Conservation (phyloP, 2,797 vertebrate genomes). For the Mallotus villosus region DNA sequence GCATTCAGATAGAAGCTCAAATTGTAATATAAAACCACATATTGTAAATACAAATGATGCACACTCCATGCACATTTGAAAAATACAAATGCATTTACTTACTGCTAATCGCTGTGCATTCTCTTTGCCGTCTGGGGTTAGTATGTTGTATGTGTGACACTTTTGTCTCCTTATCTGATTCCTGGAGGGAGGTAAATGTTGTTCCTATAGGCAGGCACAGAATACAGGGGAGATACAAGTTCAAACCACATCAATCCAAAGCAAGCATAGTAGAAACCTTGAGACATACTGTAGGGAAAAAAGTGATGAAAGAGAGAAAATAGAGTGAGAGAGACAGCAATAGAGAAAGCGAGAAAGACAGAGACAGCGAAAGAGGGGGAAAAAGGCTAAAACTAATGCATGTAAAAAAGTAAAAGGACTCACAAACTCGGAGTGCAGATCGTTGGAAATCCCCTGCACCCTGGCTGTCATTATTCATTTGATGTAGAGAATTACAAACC, state of each 20-base stretch:
- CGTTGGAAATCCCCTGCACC: constrained; percentile 68
- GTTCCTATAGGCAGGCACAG: constrained; percentile 50
- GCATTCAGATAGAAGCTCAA: not conserved
- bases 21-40: not conserved
- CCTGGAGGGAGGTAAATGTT: constrained; percentile 54
- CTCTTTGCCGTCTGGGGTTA: constrained; percentile 69
- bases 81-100: constrained; percentile 28
- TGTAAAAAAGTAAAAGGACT: constrained; percentile 17
- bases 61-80: not conserved
- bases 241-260: constrained; percentile 14
- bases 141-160: constrained; percentile 69
- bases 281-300: not conserved
- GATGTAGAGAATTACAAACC: no score
- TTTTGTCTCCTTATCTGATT: constrained; percentile 58
- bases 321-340: not conserved
- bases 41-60: no score
- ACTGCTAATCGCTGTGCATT: constrained; percentile 69
- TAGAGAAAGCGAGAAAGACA: constrained; percentile 28
- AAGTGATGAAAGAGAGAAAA: not conserved
- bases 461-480: constrained; percentile 30
- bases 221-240: no score
- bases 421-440: constrained; percentile 66
- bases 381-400: no score
- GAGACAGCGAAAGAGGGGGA: constrained; percentile 25
- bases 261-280: not conserved